Conservation (phyloP, 2,113 vertebrate genomes). For the Lethenteron camtschaticum region DNA sequence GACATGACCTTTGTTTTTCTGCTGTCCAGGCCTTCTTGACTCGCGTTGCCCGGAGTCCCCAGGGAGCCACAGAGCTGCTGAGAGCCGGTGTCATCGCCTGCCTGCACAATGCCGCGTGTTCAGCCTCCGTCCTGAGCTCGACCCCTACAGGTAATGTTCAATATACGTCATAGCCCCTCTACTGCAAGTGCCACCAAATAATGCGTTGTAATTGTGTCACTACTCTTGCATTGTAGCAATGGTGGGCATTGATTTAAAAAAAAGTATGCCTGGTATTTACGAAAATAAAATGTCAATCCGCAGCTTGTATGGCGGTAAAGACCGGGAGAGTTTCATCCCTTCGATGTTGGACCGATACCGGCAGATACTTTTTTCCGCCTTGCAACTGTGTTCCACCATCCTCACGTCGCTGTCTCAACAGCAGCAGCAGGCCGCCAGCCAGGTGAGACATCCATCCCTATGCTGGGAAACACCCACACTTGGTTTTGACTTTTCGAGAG, state of each 20-base stretch:
- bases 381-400: not conserved
- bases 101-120: constrained; percentile 2
- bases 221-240: too few relatives aligned
- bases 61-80: not conserved
- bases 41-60: not conserved
- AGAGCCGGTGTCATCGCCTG: not conserved
- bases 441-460: not conserved
- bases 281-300: too few relatives aligned
- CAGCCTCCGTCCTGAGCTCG: not conserved
- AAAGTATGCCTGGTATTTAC: too few relatives aligned
- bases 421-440: constrained; percentile 1
- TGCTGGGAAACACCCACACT: too few relatives aligned
- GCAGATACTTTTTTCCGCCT: not conserved
- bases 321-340: constrained; percentile 1
- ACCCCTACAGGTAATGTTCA: not conserved
- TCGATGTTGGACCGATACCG: not conserved
- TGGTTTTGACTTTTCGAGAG: too few relatives aligned
- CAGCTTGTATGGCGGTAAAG: not conserved
- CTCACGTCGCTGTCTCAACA: constrained; percentile 2
- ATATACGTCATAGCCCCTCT: too few relatives aligned
- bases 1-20: not conserved
- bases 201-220: too few relatives aligned
- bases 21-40: constrained; percentile 2
- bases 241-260: too few relatives aligned
- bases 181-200: too few relatives aligned